phyloP scores from a whole-genome alignment of 2,113 vertebrate species.

The Orientallactaga bullata region DNA sequence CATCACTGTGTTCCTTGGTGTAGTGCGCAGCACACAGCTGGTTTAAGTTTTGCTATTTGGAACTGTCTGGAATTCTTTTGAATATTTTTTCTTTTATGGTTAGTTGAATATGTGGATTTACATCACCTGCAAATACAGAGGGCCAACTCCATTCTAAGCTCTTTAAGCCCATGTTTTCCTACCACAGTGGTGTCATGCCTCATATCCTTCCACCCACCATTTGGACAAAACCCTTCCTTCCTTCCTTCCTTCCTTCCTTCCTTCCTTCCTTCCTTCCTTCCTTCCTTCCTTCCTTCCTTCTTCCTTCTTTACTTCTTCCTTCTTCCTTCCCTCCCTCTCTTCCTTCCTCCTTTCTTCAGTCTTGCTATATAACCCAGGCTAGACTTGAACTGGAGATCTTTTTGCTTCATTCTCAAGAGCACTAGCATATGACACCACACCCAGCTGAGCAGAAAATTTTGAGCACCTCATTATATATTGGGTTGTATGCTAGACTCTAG shows the following conservation, averaged over 20 bases:
- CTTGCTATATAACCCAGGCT: not conserved
- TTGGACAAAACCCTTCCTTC: not conserved
- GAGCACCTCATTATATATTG: not conserved
- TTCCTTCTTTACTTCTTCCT: too few relatives aligned
- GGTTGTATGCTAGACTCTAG: not conserved
- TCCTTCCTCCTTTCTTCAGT: not conserved
- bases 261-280: too few relatives aligned
- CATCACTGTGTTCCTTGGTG: not conserved
- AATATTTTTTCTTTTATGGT: not conserved
- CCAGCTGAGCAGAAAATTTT: not conserved
- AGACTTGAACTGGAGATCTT: not conserved
- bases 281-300: too few relatives aligned
- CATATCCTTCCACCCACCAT: not conserved
- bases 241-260: too few relatives aligned
- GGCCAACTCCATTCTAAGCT: not conserved
- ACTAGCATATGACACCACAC: not conserved
- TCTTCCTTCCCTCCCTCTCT: too few relatives aligned
- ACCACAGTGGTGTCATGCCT: not conserved
- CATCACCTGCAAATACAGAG: not conserved
- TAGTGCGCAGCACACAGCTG: not conserved
- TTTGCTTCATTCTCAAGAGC: not conserved
- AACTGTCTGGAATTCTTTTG: not conserved
- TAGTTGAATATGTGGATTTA: not conserved
- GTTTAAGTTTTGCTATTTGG: not conserved
- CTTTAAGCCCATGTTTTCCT: not conserved